Evolutionary conservation across 2,888 invertebrate species (phyloP).

Genomic region (Holacanthella duospinosa): DNA sequence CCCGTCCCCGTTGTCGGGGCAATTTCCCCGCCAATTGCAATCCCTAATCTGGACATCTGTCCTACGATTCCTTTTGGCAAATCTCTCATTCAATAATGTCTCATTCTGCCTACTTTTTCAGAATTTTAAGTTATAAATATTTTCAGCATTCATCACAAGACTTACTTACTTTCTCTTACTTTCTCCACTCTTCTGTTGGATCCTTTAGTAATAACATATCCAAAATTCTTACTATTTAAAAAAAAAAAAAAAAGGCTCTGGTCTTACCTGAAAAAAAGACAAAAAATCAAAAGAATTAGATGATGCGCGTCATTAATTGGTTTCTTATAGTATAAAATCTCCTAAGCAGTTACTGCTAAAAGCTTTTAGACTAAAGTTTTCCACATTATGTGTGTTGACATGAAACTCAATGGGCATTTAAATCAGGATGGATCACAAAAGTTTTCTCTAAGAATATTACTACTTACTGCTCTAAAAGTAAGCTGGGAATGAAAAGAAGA

Average conservation of each 20-base stretch:
- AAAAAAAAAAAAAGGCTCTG: no score
- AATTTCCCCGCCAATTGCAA: no score
- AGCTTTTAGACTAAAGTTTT: background rate
- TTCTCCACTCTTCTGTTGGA: background rate
- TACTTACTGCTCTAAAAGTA: background rate
- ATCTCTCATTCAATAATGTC: no score
- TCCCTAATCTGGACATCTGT: no score
- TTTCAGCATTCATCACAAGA: no score
- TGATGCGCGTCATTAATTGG: background rate
- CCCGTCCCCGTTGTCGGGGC: no score
- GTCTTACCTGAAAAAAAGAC: background rate
- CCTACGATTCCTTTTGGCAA: no score
- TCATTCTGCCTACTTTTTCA: no score
- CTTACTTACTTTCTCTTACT: no score
- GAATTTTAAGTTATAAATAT: no score
- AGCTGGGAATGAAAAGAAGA: no score
- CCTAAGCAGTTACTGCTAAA: background rate
- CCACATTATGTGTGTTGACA: background rate
- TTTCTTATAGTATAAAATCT: background rate
- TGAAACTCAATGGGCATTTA: background rate
- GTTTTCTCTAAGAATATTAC: background rate
- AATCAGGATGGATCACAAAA: slow-evolving; percentile 5
- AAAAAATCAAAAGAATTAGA: background rate
- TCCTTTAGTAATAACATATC: background rate
- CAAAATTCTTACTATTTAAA: no score